A percentile compares a stretch with the other conserved stretches of the same genome.
Evolutionary conservation across 2,888 invertebrate species (phyloP).

Genomic region (Apodemia duryi): DNA sequence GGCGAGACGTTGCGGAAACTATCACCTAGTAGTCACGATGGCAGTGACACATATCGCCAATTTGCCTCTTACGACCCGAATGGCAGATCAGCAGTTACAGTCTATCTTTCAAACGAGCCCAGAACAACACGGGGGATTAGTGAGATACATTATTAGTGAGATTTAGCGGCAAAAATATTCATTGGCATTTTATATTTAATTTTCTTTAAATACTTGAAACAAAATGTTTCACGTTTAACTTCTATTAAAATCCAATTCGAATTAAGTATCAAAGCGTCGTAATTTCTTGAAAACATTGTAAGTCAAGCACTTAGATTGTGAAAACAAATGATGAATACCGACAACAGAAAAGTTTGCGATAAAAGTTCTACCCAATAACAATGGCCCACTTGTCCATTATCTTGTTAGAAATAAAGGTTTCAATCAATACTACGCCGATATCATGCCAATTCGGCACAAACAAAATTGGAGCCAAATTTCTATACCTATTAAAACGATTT

Average conservation of each 20-base stretch:
- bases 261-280: background rate
- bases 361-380: slow-evolving; percentile 9
- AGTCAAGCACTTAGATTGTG: background rate
- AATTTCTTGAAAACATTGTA: slow-evolving; percentile 1
- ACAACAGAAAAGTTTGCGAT: background rate
- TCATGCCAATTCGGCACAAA: slow-evolving; percentile 22
- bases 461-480: slow-evolving; percentile 22
- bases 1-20: too few relatives aligned
- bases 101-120: too few relatives aligned
- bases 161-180: too few relatives aligned
- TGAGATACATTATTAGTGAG: too few relatives aligned
- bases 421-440: slow-evolving; percentile 17
- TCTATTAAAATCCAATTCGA: background rate
- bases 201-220: background rate
- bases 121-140: too few relatives aligned
- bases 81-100: too few relatives aligned
- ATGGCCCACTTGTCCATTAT: slow-evolving; percentile 12
- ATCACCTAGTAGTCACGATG: too few relatives aligned
- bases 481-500: slow-evolving; percentile 17
- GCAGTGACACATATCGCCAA: too few relatives aligned
- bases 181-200: background rate
- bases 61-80: too few relatives aligned
- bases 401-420: slow-evolving; percentile 18
- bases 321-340: slow-evolving; percentile 1
- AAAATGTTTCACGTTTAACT: background rate